phyloP scores from a whole-genome alignment of 2,113 vertebrate species.

The Thalassarche chlororhynchos region DNA sequence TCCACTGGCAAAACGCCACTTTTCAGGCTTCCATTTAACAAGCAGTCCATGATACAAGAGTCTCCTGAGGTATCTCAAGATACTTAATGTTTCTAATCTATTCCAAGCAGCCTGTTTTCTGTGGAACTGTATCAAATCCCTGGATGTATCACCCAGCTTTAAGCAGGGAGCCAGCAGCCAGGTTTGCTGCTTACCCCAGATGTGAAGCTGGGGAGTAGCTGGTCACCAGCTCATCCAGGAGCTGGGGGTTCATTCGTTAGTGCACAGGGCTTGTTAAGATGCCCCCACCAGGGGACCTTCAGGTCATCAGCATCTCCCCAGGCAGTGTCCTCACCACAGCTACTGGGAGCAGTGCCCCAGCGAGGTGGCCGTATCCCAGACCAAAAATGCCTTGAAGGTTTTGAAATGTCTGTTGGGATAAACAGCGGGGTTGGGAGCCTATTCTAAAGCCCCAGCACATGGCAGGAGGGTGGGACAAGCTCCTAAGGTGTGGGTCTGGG shows the following conservation, averaged over 20 bases:
- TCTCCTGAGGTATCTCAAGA: not conserved
- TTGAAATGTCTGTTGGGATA: not conserved
- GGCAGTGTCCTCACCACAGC: not conserved
- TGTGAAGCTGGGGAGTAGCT: not conserved
- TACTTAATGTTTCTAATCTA: not conserved
- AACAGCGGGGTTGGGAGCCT: not conserved
- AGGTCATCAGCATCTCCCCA: not conserved
- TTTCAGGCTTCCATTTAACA: not conserved
- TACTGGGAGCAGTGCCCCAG: not conserved
- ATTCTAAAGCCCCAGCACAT: not conserved
- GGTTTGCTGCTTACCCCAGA: not conserved
- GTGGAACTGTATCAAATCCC: not conserved
- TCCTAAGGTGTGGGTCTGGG: not conserved
- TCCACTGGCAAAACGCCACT: not conserved
- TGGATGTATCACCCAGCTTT: not conserved
- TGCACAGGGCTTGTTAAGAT: not conserved
- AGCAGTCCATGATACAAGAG: not conserved
- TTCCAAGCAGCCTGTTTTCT: not conserved
- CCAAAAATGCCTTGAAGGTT: not conserved
- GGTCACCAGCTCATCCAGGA: not conserved
- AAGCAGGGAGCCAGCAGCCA: not conserved
- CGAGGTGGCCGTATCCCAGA: fast-evolving
- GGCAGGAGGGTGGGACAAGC: not conserved
- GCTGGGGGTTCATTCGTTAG: not conserved
- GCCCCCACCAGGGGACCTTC: not conserved